Conservation (phyloP, 2,888 invertebrate genomes). For the Harpalus rubripes region DNA sequence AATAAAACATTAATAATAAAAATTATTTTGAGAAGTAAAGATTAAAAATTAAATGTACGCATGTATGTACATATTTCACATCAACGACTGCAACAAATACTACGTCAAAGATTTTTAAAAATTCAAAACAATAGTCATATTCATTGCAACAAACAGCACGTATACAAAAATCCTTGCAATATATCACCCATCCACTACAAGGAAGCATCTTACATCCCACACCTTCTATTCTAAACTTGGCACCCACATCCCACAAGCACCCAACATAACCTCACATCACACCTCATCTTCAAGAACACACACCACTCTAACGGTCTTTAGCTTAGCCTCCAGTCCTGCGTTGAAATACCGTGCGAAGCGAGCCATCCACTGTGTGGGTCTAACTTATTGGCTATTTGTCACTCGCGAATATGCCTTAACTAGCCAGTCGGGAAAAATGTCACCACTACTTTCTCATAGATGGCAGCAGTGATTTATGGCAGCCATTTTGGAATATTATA, state of each 20-base stretch:
- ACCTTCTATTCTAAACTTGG: not conserved
- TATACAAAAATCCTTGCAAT: not conserved
- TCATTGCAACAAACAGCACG: not conserved
- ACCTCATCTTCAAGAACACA: not conserved
- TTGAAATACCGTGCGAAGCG: constrained; percentile 13
- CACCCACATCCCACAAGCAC: not conserved
- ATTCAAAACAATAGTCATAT: not conserved
- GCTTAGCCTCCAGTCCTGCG: constrained; percentile 18
- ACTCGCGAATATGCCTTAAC: constrained; percentile 17
- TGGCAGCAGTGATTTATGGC: not conserved
- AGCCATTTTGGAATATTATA: not conserved
- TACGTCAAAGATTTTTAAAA: not conserved
- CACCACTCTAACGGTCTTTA: constrained; percentile 13
- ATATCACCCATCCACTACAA: constrained; percentile 13
- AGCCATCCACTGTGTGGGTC: constrained; percentile 9
- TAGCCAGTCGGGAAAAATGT: not conserved
- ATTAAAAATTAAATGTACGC: no score
- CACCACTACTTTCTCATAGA: constrained; percentile 6
- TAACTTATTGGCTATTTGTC: constrained; percentile 32
- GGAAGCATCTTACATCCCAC: constrained; percentile 7
- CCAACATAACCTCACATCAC: not conserved
- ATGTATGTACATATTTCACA: no score
- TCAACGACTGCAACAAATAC: not conserved
- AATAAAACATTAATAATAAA: no score
- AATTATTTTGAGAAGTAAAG: no score